A percentile compares a stretch with the other conserved stretches of the same genome.
Conservation (phyloP, 92 coral and sea anemone genomes). For the Diadumene lineata region DNA sequence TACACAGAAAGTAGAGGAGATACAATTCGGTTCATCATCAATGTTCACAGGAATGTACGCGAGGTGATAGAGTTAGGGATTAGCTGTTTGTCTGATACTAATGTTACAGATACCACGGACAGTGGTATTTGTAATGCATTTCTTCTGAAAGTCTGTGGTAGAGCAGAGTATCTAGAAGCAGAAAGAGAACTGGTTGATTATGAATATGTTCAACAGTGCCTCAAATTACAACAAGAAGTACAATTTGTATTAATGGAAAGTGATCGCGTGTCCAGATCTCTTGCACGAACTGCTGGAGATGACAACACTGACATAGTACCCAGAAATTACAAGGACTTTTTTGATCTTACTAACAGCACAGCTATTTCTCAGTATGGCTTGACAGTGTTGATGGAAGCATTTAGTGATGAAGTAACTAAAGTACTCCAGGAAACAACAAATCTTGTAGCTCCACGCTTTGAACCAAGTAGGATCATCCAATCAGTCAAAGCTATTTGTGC, state of each 20-base stretch:
- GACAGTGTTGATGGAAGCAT: slow-evolving; percentile 79
- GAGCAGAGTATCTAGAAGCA: slow-evolving; percentile 80
- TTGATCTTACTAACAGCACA: slow-evolving; percentile 82
- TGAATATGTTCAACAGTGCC: slow-evolving; percentile 85
- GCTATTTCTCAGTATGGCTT: slow-evolving; percentile 90
- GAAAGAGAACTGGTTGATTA: slow-evolving; percentile 81
- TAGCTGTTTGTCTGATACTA: slow-evolving; percentile 66
- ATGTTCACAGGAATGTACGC: slow-evolving; percentile 58
- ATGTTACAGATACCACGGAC: slow-evolving; percentile 36
- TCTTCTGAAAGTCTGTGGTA: slow-evolving; percentile 92
- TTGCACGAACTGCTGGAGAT: slow-evolving; percentile 76
- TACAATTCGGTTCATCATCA: slow-evolving; percentile 69
- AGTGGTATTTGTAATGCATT: slow-evolving; percentile 51
- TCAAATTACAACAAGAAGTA: slow-evolving; percentile 68
- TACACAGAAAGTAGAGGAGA: slow-evolving; percentile 74
- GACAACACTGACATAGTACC: slow-evolving; percentile 74
- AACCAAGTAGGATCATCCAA: slow-evolving; percentile 87
- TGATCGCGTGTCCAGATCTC: slow-evolving; percentile 75
- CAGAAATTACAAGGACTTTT: slow-evolving; percentile 87
- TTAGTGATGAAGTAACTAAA: slow-evolving; percentile 71
- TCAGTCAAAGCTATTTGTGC: slow-evolving; percentile 93
- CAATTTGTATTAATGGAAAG: slow-evolving; percentile 85
- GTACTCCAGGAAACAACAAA: slow-evolving; percentile 71
- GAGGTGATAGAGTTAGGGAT: slow-evolving; percentile 70
- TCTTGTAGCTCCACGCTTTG: slow-evolving; percentile 63